A percentile compares a stretch with the other conserved stretches of the same genome.
Evolutionary conservation across 2,888 invertebrate species (phyloP).

Genomic region (Drosophila ustulata): DNA sequence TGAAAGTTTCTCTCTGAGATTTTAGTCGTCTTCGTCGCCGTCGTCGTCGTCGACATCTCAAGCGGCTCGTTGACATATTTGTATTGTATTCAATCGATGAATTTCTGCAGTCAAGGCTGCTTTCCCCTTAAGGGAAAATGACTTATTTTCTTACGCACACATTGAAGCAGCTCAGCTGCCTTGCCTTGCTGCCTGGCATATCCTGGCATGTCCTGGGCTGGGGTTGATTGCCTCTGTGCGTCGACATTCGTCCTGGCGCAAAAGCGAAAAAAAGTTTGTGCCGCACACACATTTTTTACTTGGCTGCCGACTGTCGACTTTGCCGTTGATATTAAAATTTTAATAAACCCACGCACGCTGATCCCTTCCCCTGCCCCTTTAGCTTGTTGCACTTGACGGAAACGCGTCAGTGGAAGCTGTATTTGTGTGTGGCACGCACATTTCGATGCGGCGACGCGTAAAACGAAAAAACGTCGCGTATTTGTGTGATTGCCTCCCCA

Average conservation of each 20-base stretch:
- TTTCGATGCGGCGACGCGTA: conserved; percentile 77
- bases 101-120: conserved; percentile 66
- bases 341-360: conserved; percentile 76
- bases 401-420: conserved; percentile 70
- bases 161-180: conserved; percentile 63
- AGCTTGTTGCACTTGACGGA: conserved; percentile 79
- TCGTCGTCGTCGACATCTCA: conserved; percentile 71
- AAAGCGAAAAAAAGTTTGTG: conserved; percentile 52
- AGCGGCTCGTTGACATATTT: conserved; percentile 81
- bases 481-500: conserved; percentile 64
- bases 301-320: conserved; percentile 70
- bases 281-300: conserved; percentile 78
- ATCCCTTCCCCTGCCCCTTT: conserved; percentile 34
- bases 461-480: conserved; percentile 77
- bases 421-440: conserved; percentile 65
- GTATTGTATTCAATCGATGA: conserved; percentile 81
- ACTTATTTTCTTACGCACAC: conserved; percentile 82
- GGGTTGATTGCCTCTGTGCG: conserved; percentile 71
- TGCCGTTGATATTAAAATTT: conserved; percentile 80
- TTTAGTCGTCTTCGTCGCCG: conserved; percentile 34
- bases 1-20: conserved; percentile 64
- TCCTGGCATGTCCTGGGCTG: conserved; percentile 26
- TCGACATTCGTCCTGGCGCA: conserved; percentile 65
- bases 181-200: conserved; percentile 17
- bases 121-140: conserved; percentile 76